Conservation (phyloP, 2,797 vertebrate species). For the Astyanax mexicanus region DNA sequence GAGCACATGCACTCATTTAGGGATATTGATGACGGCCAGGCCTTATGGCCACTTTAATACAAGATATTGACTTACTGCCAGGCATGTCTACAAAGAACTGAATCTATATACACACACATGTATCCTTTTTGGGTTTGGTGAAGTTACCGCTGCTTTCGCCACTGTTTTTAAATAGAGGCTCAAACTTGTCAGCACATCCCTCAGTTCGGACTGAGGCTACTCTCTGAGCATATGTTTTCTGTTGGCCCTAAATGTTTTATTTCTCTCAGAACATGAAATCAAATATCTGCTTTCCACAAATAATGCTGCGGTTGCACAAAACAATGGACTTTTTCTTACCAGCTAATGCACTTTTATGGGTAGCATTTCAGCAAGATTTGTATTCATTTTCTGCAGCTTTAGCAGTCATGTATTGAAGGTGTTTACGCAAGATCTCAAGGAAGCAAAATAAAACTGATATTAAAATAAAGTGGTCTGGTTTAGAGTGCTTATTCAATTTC, state of each 20-base stretch:
- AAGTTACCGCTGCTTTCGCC: conserved; percentile 61
- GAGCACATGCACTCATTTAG: conserved; percentile 81
- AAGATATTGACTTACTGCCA: conserved; percentile 83
- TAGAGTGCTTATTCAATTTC: too few species aligned
- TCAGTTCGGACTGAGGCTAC: conserved; percentile 57
- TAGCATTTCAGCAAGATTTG: background rate
- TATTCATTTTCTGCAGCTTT: too few species aligned
- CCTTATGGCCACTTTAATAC: conserved; percentile 75
- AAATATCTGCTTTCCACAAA: conserved; percentile 54
- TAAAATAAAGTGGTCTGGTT: too few species aligned
- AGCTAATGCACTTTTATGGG: background rate
- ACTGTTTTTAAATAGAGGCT: conserved; percentile 61
- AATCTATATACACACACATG: conserved; percentile 67
- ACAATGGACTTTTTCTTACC: background rate
- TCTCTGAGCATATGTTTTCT: conserved; percentile 68
- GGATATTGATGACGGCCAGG: conserved; percentile 78
- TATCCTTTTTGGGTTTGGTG: conserved; percentile 69
- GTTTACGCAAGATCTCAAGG: too few species aligned
- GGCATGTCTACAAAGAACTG: conserved; percentile 77
- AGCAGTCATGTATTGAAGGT: too few species aligned
- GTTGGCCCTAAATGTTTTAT: conserved; percentile 64
- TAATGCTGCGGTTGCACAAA: background rate
- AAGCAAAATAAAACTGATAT: too few species aligned
- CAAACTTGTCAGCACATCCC: conserved; percentile 67
- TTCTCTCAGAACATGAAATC: conserved; percentile 62